Base-by-base conservation (phyloP, 2,113 vertebrate genomes). In the Athene noctua region DNA sequence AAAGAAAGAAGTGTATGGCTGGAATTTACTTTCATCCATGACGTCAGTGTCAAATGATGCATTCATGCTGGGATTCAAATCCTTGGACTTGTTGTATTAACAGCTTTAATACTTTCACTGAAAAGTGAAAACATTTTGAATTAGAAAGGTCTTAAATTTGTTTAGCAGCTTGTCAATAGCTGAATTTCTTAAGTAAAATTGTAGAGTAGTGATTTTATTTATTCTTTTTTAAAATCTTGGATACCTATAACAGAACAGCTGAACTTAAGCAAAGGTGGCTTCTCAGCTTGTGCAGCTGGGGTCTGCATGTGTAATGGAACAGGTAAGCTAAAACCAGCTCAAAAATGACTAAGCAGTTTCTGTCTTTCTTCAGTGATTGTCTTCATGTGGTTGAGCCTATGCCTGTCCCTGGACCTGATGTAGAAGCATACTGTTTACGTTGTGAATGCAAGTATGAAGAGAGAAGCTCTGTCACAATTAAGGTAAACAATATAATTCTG, bases 401-500 rank as follows among this genome's bases (percentile, higher is more conserved):
- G 99, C 99, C 99, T 7, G 99, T 99, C 77, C 98, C 98, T 21
- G 99, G 99, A 20, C 98, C 99, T 38, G 99, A 99, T 22, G 99
- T 99, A 94, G 99, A 99, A 97, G 99, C 99, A 0, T 99, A 99
- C 92, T 99, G 99, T 97, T 98, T 99, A 89, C 99, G 99, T 32
- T 99, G 99, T 91, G 99, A 99, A 85, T 99, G 99, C 98, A 99
- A 99, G 98, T 99, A 99, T 68, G 99, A 99, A 94, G 99, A 99
- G 96, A 99, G 99, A 96, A 99, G 99, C 96, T 99, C 99, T 19
- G 98, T 98, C 90, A 99, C 99, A 5, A 99, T 99, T 94, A 99
- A 99, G 98, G 99, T 99, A 97, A 93, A 94, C 51, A 8, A 20
- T 62, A 18, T 34, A 3, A 52, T 74, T 93, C 47, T 87, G 13